Percentiles rank a stretch among this genome's conserved stretches.
phyloP scores from a whole-genome alignment of 2,797 vertebrate species.

The Channa striata region DNA sequence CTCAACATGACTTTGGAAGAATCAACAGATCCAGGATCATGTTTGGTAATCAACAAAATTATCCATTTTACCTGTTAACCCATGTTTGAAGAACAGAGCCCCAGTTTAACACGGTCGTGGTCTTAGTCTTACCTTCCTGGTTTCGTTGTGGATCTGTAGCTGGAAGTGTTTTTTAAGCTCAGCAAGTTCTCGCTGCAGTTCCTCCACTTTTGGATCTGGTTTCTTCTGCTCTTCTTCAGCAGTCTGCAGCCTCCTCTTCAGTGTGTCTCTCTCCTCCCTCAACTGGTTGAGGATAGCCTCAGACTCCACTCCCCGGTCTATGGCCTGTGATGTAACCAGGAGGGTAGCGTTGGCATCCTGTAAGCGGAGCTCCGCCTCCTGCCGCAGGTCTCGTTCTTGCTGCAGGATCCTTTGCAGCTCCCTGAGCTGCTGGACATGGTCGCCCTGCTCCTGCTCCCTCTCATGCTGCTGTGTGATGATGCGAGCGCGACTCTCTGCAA shows the following conservation, averaged over 20 bases:
- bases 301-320: constrained; percentile 79
- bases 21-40: too few relatives aligned
- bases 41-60: too few relatives aligned
- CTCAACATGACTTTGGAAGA: too few relatives aligned
- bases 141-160: constrained; percentile 88
- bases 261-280: constrained; percentile 83
- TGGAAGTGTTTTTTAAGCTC: constrained; percentile 87
- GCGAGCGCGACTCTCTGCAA: constrained; percentile 89
- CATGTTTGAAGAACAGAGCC: too few relatives aligned
- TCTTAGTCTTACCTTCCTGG: constrained; percentile 86
- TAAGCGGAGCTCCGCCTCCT: constrained; percentile 87
- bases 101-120: too few relatives aligned
- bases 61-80: too few relatives aligned
- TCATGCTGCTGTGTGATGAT: constrained; percentile 93
- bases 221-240: constrained; percentile 78
- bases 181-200: constrained; percentile 86
- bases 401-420: constrained; percentile 94
- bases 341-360: constrained; percentile 84
- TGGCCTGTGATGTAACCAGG: constrained; percentile 69
- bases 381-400: constrained; percentile 87
- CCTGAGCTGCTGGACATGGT: constrained; percentile 91
- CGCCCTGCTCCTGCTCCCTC: constrained; percentile 89
- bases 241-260: constrained; percentile 80
- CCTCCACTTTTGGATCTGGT: constrained; percentile 85
- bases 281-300: constrained; percentile 83